Base-by-base conservation (phyloP, 1,140 invertebrate genomes). In the Catajapyx aquilonaris region DNA sequence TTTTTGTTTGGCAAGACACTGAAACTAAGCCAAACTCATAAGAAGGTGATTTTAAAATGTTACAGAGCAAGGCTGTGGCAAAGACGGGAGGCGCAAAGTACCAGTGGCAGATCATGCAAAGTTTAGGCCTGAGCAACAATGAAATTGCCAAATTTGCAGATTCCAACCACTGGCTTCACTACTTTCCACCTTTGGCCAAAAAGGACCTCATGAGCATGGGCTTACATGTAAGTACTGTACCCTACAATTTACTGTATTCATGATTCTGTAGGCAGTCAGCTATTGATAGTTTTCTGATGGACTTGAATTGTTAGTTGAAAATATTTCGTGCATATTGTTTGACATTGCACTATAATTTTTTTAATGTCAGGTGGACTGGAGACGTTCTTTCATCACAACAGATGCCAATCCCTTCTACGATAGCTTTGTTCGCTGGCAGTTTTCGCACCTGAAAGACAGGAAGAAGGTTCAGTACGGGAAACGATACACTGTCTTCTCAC, bases 71-170 rank as follows among this genome's bases (percentile, higher is more conserved):
- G 66, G 83, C 81, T n/a, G 68, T 76, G 1, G 91, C 94, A 1
- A 99, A 99, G 64, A 62, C 78, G 10, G 86, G 80, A 0, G 49
- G 60, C 5, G 71, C 76, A 1, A 96, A 93, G 56, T 98, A 84
- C 54, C 95, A 99, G 52, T 99, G 94, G 94, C 79, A 97, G 57
- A 99, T 99, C 34, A 99, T 99, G 95, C 63, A 79, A 53, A 79
- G 80, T 53, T 59, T 98, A 34, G 93, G 91, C 0, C 57, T 99
- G 2, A 51, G 64, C 22, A 77, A 98, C 52, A 73, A 84, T 34
- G 88, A 98, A 55, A 98, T 99, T 37, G 70, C 72, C 43, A 68
- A 80, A 35, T 99, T 99, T 70, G 76, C 90, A 20, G 75, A 97
- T 64, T 68, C 81, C 11, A 56, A 66, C 35, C 72, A 95, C 57